Base-by-base conservation (phyloP, 2,888 invertebrate species). In the Callosobruchus maculatus region DNA sequence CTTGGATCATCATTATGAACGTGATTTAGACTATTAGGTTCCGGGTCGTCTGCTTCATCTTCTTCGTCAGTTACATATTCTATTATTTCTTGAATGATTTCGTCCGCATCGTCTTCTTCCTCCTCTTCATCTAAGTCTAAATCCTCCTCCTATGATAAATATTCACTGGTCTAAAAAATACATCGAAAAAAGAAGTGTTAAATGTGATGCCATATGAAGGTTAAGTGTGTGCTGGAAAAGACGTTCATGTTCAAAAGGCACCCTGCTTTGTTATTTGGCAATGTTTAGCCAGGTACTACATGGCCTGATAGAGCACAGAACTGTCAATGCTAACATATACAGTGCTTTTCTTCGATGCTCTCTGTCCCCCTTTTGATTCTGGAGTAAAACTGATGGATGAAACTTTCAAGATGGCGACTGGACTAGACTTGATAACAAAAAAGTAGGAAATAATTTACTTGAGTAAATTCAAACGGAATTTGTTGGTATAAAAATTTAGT, bases 41-140 rank as follows among this genome's bases (percentile, higher is more conserved):
- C 72, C 3, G 31, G n/a, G 2, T 68, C 21, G 20, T 67, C 66
- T 21, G 71, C 71, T 66, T 71, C 68, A 22, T 73, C 73, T 73
- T 73, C 73, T 73, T 74, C 73, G 21, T 74, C 73, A 71, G 71
- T 74, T 68, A 74, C 73, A 74, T 74, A 74, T 21, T 74, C 73
- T 68, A 74, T 74, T 21, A 74, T 74, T 71, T 74, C 73, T 31
- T 74, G 71, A 26, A 74, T 69, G 3, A 68, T 67, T 70, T 73
- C 70, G 1, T 70, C 72, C 22, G 49, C 73, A 67, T 70, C 70
- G 13, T 49, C 70, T 20, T 49, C 70, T 67, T 70, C 73, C 18
- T 67, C 70, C 66, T 67, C 70, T 13, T 49, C 49, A 13, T 49
- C 49, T 49, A 30, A 30, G 9, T 49, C 49, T 49, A 13, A 7